Percentiles rank a stretch among this genome's conserved stretches.
These are phyloP conservation scores for Silurus meridionalis DNA, from an alignment of 2,113 vertebrate species.

Conservation along the genomic window DNA sequence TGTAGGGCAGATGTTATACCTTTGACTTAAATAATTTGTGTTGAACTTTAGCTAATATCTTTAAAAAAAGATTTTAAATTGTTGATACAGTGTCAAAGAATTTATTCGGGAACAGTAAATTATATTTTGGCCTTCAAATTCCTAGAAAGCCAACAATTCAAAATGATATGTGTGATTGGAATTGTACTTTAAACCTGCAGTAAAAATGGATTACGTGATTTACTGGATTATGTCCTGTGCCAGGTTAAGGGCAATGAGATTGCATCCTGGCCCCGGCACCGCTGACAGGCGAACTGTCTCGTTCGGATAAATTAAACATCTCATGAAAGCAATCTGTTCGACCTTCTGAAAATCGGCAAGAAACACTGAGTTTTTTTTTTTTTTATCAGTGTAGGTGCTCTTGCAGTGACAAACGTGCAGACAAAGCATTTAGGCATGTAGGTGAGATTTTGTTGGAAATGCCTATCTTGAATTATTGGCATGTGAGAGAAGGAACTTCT, in stretches of 20 bases:
- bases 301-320: constrained; percentile 52
- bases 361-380: neutral
- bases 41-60: neutral
- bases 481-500: neutral
- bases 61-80: neutral
- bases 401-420: neutral
- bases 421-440: neutral
- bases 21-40: neutral
- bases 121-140: neutral
- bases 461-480: neutral
- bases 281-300: constrained; percentile 46
- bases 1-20: neutral
- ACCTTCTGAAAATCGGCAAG: constrained; percentile 31
- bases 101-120: neutral
- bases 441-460: constrained; percentile 3
- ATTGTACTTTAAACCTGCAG: constrained; percentile 18
- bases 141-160: neutral
- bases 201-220: constrained; percentile 25
- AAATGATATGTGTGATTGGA: constrained; percentile 16
- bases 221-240: constrained; percentile 39
- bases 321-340: constrained; percentile 17
- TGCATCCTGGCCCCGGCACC: constrained; percentile 35
- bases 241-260: constrained; percentile 41
- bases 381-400: neutral
- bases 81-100: neutral